These are phyloP conservation scores for Panagrolaimus sp. DNA, from an alignment of 1,140 invertebrate species.

Conservation along the genomic window DNA sequence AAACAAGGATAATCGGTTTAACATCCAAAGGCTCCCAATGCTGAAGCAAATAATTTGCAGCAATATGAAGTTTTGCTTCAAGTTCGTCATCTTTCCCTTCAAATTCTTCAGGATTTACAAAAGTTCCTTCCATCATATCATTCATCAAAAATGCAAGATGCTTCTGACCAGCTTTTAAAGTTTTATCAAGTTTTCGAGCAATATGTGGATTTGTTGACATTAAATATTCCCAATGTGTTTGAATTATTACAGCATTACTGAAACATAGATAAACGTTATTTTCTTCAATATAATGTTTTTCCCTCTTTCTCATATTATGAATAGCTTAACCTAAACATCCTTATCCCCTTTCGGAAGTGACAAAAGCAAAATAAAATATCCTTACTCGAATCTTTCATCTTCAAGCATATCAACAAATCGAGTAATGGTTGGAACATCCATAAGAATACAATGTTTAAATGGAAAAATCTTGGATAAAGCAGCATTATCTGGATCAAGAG, in stretches of 20 bases:
- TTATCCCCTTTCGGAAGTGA: not conserved
- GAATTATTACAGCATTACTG: slow-evolving; percentile 40
- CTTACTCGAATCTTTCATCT: slow-evolving; percentile 28
- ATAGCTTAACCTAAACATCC: not conserved
- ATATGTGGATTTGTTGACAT: slow-evolving; percentile 41
- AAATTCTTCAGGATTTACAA: slow-evolving; percentile 24
- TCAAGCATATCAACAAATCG: slow-evolving; percentile 42
- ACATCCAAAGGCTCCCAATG: slow-evolving; percentile 33
- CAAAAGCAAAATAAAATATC: not conserved
- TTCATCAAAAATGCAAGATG: slow-evolving; percentile 49
- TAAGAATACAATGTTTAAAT: slow-evolving; percentile 25
- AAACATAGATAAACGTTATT: slow-evolving; percentile 15
- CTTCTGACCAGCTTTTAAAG: slow-evolving; percentile 28
- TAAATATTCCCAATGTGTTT: slow-evolving; percentile 41
- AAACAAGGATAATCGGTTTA: slow-evolving; percentile 36
- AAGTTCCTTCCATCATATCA: slow-evolving; percentile 41
- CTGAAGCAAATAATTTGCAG: slow-evolving; percentile 32
- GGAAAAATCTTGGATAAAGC: slow-evolving; percentile 10
- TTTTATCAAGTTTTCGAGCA: slow-evolving; percentile 28
- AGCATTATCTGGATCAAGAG: slow-evolving; percentile 25
- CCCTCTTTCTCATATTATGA: not conserved
- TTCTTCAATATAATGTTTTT: slow-evolving; percentile 1
- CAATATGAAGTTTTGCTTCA: slow-evolving; percentile 29
- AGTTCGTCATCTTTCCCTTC: slow-evolving; percentile 34
- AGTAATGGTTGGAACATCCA: slow-evolving; percentile 32